Base-by-base conservation (phyloP, 2,797 vertebrate species). In the Philypnodon macrostomus region DNA sequence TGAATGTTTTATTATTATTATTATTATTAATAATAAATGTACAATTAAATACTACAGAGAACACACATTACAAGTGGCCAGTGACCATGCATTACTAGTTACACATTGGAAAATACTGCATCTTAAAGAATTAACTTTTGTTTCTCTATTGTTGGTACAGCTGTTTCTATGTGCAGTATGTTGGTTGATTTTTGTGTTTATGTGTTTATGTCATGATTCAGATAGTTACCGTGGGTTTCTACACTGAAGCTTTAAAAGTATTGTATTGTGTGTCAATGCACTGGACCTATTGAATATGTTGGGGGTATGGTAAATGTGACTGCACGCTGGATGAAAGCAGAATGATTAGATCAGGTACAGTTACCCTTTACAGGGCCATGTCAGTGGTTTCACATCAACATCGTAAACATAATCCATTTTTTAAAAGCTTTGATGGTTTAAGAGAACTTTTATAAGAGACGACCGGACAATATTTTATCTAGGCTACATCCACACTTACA, bases 281-380 rank as follows among this genome's bases (percentile, higher is more conserved):
- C 36, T 38, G 38, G n/a, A 40, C 38, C 38, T 40, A 11, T 40
- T 7, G 9, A 23, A 13, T 40, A n/a, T 40, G 21, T 40, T 5
- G 4, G 16, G n/a, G 8, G 19, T 40, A 5, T 33, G 3, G 6
- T 39, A 11, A 7, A 38, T 38, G 36, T 35, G 15, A 40, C 38
- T 23, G 19, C 12, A 24, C 38, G 13, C n/a, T n/a, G 10, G 7
- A 24, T 14, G 21, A 21, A 40, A 7, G 21, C 38, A 40, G 19
- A 24, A 40, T 40, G 21, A 24, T 42, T 29, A 26, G 19, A 40
- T 24, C 38, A 26, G 21, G 38, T 26, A 7, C 37, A 23, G 37
- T 40, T 24, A 23, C 18, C 37, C 7, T 40, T 24, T 9, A 41
- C 26, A 41, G 40, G 14, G 24, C 10, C 3, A 2, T 27, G 17